Percentiles rank a stretch among this genome's conserved stretches.
phyloP scores from a whole-genome alignment of 2,888 invertebrate genomes.

The Limnephilus auricula region DNA sequence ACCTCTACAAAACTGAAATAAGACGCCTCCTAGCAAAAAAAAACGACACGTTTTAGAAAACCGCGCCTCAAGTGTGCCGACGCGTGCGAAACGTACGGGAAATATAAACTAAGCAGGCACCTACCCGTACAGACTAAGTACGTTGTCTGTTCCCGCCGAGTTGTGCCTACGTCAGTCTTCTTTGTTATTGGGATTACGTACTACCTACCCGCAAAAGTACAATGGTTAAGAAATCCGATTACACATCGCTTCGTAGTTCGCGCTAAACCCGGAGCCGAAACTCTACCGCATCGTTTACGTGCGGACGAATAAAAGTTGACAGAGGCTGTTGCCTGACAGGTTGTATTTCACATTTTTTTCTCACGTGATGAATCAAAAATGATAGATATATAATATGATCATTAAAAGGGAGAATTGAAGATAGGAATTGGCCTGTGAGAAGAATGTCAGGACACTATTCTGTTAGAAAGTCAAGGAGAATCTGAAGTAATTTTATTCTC shows the following conservation, averaged over 20 bases:
- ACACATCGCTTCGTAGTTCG: constrained; percentile 60
- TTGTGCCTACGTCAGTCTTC: constrained; percentile 58
- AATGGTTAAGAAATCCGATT: constrained; percentile 62
- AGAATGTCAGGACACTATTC: background rate
- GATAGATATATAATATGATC: background rate
- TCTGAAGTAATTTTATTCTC: too few relatives aligned
- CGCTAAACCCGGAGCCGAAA: constrained; percentile 28
- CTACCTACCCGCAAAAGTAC: constrained; percentile 54
- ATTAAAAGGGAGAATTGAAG: background rate
- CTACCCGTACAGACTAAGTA: constrained; percentile 41
- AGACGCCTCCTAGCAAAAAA: background rate
- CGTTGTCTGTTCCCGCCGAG: constrained; percentile 38
- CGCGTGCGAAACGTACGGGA: constrained; percentile 47
- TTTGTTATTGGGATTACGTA: constrained; percentile 60
- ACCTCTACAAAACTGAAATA: background rate
- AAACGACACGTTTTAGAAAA: background rate
- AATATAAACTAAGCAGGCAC: constrained; percentile 27
- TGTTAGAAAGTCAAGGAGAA: too few relatives aligned
- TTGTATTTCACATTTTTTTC: background rate
- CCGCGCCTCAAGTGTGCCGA: constrained; percentile 44
- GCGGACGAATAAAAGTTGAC: constrained; percentile 31
- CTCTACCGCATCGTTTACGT: constrained; percentile 3
- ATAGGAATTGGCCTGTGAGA: background rate
- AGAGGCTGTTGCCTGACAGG: background rate
- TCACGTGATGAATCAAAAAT: background rate